Evolutionary conservation across 2,113 vertebrate genomes (phyloP), one percentile per base, ranked within the genome.

Genomic region (Tragelaphus buxtoni): DNA sequence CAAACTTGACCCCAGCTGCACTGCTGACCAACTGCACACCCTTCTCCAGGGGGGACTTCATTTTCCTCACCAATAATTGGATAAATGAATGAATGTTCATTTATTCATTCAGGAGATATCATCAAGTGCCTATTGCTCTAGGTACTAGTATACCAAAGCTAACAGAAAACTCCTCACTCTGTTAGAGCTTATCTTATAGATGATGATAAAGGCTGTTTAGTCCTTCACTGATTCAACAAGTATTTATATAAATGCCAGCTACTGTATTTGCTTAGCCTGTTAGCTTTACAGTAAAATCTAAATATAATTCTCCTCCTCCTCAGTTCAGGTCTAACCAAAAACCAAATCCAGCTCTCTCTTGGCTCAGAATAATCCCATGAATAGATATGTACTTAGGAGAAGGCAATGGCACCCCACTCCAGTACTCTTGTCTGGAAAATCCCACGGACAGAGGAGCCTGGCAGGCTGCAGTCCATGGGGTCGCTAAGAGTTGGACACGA

Each of bases 211-310:
- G 17, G 16, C 74, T 20, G 3, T 81, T 58, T 55, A 82, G 26
- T 90, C 69, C 85, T 56, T 92, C 39, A 60, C 4, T 60, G 32
- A 90, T 53, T 55, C 69, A 89, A 69, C 14, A 47, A 85, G 26
- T 35, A 49, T 77, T 90, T 95, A 32, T 18, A 88, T 81, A 92
- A 96, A 61, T 93, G 74, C 55, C 81, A 81, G n/a, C n/a, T 88
- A n/a, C 3, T 94, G 5, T 80, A 69, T 89, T 77, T 91, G 60
- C 45, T 82, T 35, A 81, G 32, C 79, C 84, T 55, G 7, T 88
- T 74, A 88, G 61, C 55, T 86, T 88, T 79, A 89, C 7, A 91
- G 55, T 84, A 81, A 94, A 96, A 88, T 92, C 53, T 93, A 88
- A 95, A 87, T 77, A 76, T 53, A 84, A 81, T 49, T 42, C 32